phyloP scores from a whole-genome alignment of 2,113 vertebrate genomes.

The Periophthalmodon schlosseri region DNA sequence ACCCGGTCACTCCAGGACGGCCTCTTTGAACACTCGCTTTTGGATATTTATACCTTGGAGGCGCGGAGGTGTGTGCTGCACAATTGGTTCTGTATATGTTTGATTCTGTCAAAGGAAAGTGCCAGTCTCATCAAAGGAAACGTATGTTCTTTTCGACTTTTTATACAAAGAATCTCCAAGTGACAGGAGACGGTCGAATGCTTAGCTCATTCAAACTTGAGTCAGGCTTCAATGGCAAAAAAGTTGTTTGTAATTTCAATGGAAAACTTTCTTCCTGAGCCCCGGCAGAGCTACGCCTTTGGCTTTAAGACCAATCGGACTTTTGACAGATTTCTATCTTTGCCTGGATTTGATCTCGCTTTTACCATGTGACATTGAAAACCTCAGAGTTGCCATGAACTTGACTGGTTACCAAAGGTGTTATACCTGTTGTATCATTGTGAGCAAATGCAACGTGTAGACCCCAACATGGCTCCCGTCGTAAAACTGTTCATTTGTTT shows the following conservation, averaged over 20 bases:
- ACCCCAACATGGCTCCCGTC: slow-evolving; percentile 37
- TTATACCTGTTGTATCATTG: slow-evolving; percentile 29
- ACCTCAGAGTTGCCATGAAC: slow-evolving; percentile 47
- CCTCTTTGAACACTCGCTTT: slow-evolving; percentile 41
- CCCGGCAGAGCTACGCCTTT: slow-evolving; percentile 23
- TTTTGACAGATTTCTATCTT: slow-evolving; percentile 53
- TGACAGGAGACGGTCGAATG: slow-evolving; percentile 13
- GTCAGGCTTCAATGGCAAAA: slow-evolving; percentile 25
- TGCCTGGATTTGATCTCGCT: slow-evolving; percentile 51
- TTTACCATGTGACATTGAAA: slow-evolving; percentile 25
- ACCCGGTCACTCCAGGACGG: slow-evolving; percentile 40
- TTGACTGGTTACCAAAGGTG: slow-evolving; percentile 62
- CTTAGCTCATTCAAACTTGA: slow-evolving; percentile 27
- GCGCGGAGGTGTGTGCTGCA: slow-evolving; percentile 24
- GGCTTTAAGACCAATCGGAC: slow-evolving; percentile 38
- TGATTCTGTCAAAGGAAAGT: slow-evolving; percentile 24
- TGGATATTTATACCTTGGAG: slow-evolving; percentile 54
- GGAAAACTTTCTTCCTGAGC: slow-evolving; percentile 13
- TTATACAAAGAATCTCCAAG: slow-evolving; percentile 20
- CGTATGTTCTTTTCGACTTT: slow-evolving; percentile 47
- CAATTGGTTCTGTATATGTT: slow-evolving; percentile 46
- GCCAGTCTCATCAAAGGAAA: slow-evolving; percentile 33
- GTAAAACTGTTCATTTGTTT: slow-evolving; percentile 48
- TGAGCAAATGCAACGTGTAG: slow-evolving; percentile 40
- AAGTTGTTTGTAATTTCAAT: slow-evolving; percentile 24